Evolutionary conservation across 2,797 vertebrate species (phyloP), one percentile per base, ranked within the genome.

Genomic region (Gymnothorax reevesii): DNA sequence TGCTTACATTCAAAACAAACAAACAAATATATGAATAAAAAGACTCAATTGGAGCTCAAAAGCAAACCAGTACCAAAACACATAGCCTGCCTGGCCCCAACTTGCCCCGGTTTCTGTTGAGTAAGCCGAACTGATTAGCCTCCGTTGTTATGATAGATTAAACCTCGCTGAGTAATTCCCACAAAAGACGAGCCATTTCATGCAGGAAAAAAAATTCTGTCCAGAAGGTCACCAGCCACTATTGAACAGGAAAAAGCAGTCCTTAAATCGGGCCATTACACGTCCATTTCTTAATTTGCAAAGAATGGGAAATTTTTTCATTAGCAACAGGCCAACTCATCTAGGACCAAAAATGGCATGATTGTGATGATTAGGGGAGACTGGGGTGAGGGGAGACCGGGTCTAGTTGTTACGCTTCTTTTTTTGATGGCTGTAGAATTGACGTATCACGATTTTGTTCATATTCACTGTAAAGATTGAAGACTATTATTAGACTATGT

Each of bases 91-190:
- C 64, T 55, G 69, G 86, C 66, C 77, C 75, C 71, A 82, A 85
- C 84, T 82, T 85, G 71, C 52, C 75, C 83, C 75, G 62, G 52
- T 82, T 33, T 86, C 71, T 52, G 84, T 60, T 52, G 75, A 84
- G 83, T 87, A 87, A 87, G 87, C 83, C 73, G 83, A 80, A 55
- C 84, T 86, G 87, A 88, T 88, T 85, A 88, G 87, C n/a, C n/a
- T 75, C 62, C 84, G 79, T 88, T 86, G 87, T 88, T 86, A 88
- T 75, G 83, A 71, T 62, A 84, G 84, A 88, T 66, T 85, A 83
- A 85, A 88, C 84, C 84, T 86, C 75, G 77, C 80, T 85, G 83
- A 82, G 60, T 77, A 85, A 84, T 87, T 85, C 82, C 87, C 87
- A 85, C 87, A 87, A 85, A 64, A 87, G 87, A 69, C 57, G 71